phyloP scores from a whole-genome alignment of 2,888 invertebrate genomes.

The Colostygia pectinataria region DNA sequence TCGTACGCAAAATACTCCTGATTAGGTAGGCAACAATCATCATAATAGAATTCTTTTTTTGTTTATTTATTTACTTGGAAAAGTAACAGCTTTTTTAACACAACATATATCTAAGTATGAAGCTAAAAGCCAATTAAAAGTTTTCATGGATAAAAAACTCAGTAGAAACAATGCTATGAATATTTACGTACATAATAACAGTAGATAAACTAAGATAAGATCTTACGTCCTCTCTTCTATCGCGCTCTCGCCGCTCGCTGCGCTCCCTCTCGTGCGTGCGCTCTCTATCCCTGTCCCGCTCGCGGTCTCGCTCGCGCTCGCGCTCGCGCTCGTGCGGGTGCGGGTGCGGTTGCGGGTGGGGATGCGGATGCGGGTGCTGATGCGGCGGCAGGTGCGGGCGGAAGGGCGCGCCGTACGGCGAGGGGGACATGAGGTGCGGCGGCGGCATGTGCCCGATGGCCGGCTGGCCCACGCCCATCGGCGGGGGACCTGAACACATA shows the following conservation, averaged over 20 bases:
- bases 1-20: too few relatives aligned
- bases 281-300: conserved; percentile 39
- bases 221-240: conserved; percentile 68
- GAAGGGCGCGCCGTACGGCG: conserved; percentile 56
- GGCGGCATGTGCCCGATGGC: conserved; percentile 47
- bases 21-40: too few relatives aligned
- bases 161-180: too few relatives aligned
- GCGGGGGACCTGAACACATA: conserved; percentile 34
- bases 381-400: conserved; percentile 47
- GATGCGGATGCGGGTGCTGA: conserved; percentile 55
- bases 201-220: too few relatives aligned
- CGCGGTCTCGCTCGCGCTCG: conserved; percentile 30
- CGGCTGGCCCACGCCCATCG: conserved; percentile 52
- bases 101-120: too few relatives aligned
- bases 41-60: too few relatives aligned
- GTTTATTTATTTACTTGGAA: too few relatives aligned
- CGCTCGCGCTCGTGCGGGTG: conserved; percentile 38
- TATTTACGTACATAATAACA: too few relatives aligned
- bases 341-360: conserved; percentile 41
- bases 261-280: conserved; percentile 52
- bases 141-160: too few relatives aligned
- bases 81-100: too few relatives aligned
- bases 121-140: too few relatives aligned
- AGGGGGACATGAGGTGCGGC: conserved; percentile 53
- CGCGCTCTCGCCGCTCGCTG: conserved; percentile 48